Evolutionary conservation across 2,797 vertebrate genomes (phyloP).

Genomic region (Lagorchestes hirsutus): DNA sequence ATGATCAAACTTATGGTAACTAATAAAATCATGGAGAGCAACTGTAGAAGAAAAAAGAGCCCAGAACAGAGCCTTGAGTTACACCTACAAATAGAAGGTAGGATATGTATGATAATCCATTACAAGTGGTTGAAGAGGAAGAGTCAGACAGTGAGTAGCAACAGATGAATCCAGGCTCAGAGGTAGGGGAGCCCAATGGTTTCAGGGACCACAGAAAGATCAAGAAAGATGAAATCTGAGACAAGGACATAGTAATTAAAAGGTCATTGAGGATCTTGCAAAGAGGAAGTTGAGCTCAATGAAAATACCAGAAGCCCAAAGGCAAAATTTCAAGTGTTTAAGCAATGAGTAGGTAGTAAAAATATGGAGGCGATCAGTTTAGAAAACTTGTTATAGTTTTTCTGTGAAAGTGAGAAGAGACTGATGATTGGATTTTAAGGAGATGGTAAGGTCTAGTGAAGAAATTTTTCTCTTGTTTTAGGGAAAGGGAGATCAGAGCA

Average conservation of each 20-base stretch:
- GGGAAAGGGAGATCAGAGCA: neutral
- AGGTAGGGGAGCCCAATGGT: neutral
- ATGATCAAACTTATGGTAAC: too few relatives aligned
- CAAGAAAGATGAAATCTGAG: neutral
- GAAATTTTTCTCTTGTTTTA: neutral
- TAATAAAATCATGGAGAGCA: too few relatives aligned
- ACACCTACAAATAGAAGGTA: too few relatives aligned
- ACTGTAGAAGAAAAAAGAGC: too few relatives aligned
- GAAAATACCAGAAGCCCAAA: neutral
- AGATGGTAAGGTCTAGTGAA: neutral
- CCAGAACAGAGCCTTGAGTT: too few relatives aligned
- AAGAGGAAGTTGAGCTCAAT: neutral
- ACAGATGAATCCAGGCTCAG: too few relatives aligned
- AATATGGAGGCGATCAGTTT: neutral
- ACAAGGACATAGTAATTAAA: neutral
- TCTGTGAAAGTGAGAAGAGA: neutral
- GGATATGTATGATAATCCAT: too few relatives aligned
- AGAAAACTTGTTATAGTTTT: neutral
- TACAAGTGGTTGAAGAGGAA: too few relatives aligned
- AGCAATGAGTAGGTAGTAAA: neutral
- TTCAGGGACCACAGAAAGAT: neutral
- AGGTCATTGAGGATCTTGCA: neutral
- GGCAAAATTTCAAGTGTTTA: neutral
- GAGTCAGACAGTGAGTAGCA: too few relatives aligned
- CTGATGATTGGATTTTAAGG: neutral